Evolutionary conservation across 2,797 vertebrate species (phyloP).

Genomic region (Chromobotia macracanthus): DNA sequence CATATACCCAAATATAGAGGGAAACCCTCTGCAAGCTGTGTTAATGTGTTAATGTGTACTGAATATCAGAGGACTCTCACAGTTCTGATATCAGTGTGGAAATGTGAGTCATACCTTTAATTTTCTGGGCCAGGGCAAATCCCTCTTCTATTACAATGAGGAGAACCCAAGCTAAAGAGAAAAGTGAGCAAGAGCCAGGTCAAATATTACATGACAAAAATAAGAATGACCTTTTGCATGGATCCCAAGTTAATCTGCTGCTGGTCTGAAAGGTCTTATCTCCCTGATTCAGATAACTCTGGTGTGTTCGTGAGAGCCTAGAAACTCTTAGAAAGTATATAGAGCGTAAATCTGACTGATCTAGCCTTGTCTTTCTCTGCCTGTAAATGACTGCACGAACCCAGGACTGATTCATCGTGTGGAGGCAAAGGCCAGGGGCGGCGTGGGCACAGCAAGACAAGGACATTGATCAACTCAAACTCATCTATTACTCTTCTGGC

Average conservation of each 20-base stretch:
- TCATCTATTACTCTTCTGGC: conserved; percentile 24
- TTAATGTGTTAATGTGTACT: not conserved
- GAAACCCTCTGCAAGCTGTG: not conserved
- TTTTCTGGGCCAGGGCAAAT: conserved; percentile 92
- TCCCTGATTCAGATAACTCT: not conserved
- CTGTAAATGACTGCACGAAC: conserved; percentile 22
- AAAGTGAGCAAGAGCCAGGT: conserved; percentile 56
- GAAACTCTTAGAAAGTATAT: conserved; percentile 11
- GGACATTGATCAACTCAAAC: conserved; percentile 43
- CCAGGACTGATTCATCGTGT: conserved; percentile 37
- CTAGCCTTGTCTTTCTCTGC: not conserved
- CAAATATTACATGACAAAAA: conserved; percentile 44
- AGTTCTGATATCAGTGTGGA: not conserved
- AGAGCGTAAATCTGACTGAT: conserved; percentile 32
- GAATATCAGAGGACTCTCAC: not conserved
- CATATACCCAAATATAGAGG: not conserved
- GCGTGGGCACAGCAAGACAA: conserved; percentile 33
- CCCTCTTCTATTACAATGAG: conserved; percentile 90
- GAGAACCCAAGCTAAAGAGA: conserved; percentile 79
- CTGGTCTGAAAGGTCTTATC: not conserved
- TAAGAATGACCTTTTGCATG: not conserved
- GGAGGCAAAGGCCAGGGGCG: conserved; percentile 38
- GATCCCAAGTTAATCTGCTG: not conserved
- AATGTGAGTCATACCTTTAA: conserved; percentile 82
- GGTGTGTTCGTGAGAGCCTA: not conserved